Conservation (phyloP, 2,797 vertebrate species). For the Centroberyx gerrardi region DNA sequence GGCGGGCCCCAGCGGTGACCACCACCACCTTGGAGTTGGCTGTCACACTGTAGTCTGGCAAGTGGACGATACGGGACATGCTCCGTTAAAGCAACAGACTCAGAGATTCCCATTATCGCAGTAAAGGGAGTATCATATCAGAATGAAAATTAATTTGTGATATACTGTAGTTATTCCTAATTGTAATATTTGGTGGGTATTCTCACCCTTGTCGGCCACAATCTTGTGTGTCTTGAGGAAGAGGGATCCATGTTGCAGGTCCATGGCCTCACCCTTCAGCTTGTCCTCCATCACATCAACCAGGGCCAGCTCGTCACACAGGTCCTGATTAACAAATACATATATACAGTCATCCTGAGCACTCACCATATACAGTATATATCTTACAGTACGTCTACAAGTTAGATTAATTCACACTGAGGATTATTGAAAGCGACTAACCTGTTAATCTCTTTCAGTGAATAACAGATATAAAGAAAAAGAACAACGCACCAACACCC, state of each 20-base stretch:
- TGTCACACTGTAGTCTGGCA: conserved; percentile 93
- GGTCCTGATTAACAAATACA: conserved; percentile 82
- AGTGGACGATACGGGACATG: conserved; percentile 25
- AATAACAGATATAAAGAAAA: not conserved
- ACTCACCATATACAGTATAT: not conserved
- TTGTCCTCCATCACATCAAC: conserved; percentile 99
- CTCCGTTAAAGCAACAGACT: not conserved
- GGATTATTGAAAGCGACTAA: not conserved
- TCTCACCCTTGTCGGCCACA: conserved; percentile 94
- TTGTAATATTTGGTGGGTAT: not conserved
- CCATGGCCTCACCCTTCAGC: conserved; percentile 96
- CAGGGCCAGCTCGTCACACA: conserved; percentile 95
- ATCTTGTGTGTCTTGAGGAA: conserved; percentile 95
- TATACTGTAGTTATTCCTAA: not conserved
- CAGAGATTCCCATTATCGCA: not conserved
- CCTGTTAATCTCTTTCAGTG: not conserved
- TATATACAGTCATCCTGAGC: conserved; percentile 2
- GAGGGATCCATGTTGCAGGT: conserved; percentile 97
- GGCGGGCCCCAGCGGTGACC: conserved; percentile 96
- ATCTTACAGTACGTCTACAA: no score
- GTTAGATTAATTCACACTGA: not conserved
- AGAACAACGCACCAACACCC: not conserved
- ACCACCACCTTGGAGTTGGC: conserved; percentile 96
- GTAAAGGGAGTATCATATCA: not conserved
- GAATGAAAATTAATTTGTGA: not conserved